Base-by-base conservation (phyloP, 30 jellyfish, hydroid and myxozoan species). In the Aurelia sp. region DNA sequence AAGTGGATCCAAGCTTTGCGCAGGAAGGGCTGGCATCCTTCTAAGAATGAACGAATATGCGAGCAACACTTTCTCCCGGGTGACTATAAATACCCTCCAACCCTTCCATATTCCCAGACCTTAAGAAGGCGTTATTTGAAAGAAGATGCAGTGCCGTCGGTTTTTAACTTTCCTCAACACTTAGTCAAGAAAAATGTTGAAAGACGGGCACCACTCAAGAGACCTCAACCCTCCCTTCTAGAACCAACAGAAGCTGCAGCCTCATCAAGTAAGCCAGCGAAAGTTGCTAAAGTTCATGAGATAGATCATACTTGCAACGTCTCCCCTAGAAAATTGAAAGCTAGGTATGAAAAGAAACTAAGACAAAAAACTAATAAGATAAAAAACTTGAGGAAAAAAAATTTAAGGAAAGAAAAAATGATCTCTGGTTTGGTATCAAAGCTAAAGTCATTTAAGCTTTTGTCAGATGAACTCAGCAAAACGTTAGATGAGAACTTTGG, bases 1-100 rank as follows among this genome's bases (percentile, higher is more conserved):
- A 78, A 78, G 58, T 78, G 89, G 89, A 10, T 78, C 47, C 40
- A 11, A 5, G 80, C 89, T 13, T 24, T 58, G 87, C 80, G 66
- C 4, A 60, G 80, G 63, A 62, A 78, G 24, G 89, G 62, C 33
- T 61, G 63, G 80, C 78, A 59, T 12, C 89, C 89, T 4, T 58
- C 80, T 10, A 17, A 9, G 12, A 19, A 12, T 19, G n/a, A 57
- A 33, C 16, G 74, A 19, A 76, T 76, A 13, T 1, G 77, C 19
- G 78, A 76, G 63, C 8, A 64, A 47, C 79, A 78, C 44, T 78
- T 19, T 57, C 21, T 61, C 8, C 80, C 66, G 22, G 33, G 13
- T 30, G 80, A 30, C 44, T 61, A 58, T 48, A 21, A 48, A 8
- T 58, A 58, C 44, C 68, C 44, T 58, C 80, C 79, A 22, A 16